phyloP scores from a whole-genome alignment of 2,888 invertebrate species.

The Nebria brevicollis region DNA sequence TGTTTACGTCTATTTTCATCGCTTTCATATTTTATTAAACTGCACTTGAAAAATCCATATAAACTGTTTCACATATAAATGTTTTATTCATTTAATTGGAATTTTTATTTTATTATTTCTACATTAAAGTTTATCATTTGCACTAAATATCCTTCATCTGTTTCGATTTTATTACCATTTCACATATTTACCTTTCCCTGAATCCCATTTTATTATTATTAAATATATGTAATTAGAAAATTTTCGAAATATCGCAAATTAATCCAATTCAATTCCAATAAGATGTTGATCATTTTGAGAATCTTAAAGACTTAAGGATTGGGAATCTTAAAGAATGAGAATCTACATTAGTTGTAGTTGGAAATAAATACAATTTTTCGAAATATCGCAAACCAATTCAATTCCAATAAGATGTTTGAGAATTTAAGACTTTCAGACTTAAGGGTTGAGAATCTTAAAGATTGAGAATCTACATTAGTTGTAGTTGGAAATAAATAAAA shows the following conservation, averaged over 20 bases:
- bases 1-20: background rate
- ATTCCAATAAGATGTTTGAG: background rate
- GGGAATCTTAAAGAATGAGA: background rate
- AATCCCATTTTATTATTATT: too few relatives aligned
- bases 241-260: too few relatives aligned
- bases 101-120: background rate
- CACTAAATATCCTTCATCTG: background rate
- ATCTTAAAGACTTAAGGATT: too few relatives aligned
- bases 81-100: background rate
- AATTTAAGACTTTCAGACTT: too few relatives aligned
- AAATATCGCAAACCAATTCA: too few relatives aligned
- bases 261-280: background rate
- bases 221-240: too few relatives aligned
- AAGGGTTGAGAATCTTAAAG: background rate
- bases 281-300: background rate
- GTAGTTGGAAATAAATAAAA: too few relatives aligned
- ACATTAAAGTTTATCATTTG: background rate
- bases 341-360: background rate
- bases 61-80: background rate
- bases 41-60: background rate
- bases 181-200: background rate
- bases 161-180: background rate
- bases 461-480: background rate
- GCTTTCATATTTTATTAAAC: background rate
- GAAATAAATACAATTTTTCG: too few relatives aligned